Base-by-base conservation (phyloP, 1,140 invertebrate genomes). In the Musca domestica region DNA sequence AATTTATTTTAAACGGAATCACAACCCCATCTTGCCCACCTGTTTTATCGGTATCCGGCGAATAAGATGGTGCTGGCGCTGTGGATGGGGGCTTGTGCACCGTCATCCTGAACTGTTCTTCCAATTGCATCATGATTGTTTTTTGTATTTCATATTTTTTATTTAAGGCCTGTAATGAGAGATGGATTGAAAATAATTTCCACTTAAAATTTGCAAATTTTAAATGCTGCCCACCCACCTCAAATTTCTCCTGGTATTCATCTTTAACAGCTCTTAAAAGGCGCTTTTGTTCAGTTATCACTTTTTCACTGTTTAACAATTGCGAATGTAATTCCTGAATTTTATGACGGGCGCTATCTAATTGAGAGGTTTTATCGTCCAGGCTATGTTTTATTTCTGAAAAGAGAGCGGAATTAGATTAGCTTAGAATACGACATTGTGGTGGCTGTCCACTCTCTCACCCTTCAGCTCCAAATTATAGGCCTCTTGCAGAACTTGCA, bases 131-230 rank as follows among this genome's bases (percentile, higher is more conserved):
- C 76, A 89, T 90, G 27, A 91, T 88, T 25, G 86, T 83, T 72
- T 88, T 85, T 71, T 91, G 87, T 6, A 87, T 85, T 63, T 86
- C 84, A 75, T 92, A 92, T 76, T 92, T 92, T 51, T 88, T 89
- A 73, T 90, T 89, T 2, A 91, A 83, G 3, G 89, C 86, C 77
- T 87, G 46, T 4, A 72, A 71, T 7, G 19, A 22, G 47, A 67
- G 22, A 19, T n/a, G n/a, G 12, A 52, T 27, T 10, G 14, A 5
- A 46, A 1, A 30, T 30, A 65, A 46, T 64, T 64, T 20, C 15
- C 2, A 46, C 14, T 23, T 9, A 27, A 41, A 27, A 41, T 27
- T 15, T 27, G 5, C n/a, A 9, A 23, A 30, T 30, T 63, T 19
- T 15, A 49, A 51, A 46, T n/a, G n/a, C 12, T 19, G 4, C 46